A percentile compares a stretch with the other conserved stretches of the same genome.
phyloP scores from a whole-genome alignment of 2,888 invertebrate genomes.

The Carcina quercana region DNA sequence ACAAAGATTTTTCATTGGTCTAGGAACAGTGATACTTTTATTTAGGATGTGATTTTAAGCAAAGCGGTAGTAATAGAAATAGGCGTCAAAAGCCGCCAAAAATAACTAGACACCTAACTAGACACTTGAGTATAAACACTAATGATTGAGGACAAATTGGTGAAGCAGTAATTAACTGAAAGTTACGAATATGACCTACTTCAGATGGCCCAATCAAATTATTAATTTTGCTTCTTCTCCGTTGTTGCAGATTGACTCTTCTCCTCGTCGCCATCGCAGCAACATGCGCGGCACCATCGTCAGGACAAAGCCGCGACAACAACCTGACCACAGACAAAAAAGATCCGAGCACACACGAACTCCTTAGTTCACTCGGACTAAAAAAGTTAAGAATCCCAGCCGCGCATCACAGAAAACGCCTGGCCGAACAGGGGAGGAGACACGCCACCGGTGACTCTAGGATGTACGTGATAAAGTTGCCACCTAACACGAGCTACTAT shows the following conservation, averaged over 20 bases:
- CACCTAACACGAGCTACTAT: slow-evolving; percentile 89
- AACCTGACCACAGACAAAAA: slow-evolving; percentile 38
- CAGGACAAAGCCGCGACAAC: slow-evolving; percentile 33
- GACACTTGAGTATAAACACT: too few species aligned
- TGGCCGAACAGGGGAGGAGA: slow-evolving; percentile 84
- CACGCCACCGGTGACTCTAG: slow-evolving; percentile 86
- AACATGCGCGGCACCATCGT: slow-evolving; percentile 37
- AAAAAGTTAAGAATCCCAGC: slow-evolving; percentile 82
- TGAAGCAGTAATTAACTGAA: too few species aligned
- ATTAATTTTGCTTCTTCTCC: slow-evolving; percentile 11
- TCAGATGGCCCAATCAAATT: neutral
- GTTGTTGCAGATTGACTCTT: slow-evolving; percentile 47
- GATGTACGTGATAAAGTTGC: slow-evolving; percentile 90
- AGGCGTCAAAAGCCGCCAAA: too few species aligned
- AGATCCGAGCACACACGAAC: slow-evolving; percentile 77
- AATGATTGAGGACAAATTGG: too few species aligned
- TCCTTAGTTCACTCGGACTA: slow-evolving; percentile 83
- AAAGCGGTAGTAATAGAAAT: too few species aligned
- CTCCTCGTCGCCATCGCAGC: slow-evolving; percentile 41
- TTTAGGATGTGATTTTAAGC: too few species aligned
- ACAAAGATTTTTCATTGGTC: too few species aligned
- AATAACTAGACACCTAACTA: too few species aligned
- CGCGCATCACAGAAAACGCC: slow-evolving; percentile 85
- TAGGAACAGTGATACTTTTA: too few species aligned
- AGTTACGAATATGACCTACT: too few species aligned